phyloP scores from a whole-genome alignment of 2,888 invertebrate species.

The Drosophila koepferae region DNA sequence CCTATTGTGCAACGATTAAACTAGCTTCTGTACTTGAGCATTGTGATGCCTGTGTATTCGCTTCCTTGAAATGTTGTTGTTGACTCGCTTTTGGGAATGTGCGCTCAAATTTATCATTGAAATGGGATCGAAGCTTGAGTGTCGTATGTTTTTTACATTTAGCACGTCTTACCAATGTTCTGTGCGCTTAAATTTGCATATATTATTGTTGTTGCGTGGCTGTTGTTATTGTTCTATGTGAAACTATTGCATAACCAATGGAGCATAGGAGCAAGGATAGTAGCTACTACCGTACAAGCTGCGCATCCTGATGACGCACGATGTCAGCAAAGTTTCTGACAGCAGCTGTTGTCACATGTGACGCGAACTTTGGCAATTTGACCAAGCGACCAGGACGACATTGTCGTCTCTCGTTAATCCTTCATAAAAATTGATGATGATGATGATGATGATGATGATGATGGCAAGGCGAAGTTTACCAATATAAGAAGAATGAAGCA shows the following conservation, averaged over 20 bases:
- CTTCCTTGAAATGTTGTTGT: constrained; percentile 32
- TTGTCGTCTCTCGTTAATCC: constrained; percentile 69
- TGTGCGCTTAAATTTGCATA: constrained; percentile 71
- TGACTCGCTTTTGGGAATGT: constrained; percentile 22
- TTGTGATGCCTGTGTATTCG: constrained; percentile 25
- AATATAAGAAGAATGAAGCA: constrained; percentile 42
- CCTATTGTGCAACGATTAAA: background rate
- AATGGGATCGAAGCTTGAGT: constrained; percentile 60
- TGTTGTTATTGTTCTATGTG: constrained; percentile 48
- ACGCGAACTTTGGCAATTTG: constrained; percentile 68
- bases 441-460: constrained; percentile 70
- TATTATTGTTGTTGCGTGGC: constrained; percentile 59
- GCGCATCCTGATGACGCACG: constrained; percentile 49
- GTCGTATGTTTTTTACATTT: constrained; percentile 42
- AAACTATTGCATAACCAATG: constrained; percentile 57
- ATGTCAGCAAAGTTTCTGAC: constrained; percentile 46
- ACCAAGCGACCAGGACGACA: constrained; percentile 38
- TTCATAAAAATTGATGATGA: constrained; percentile 77
- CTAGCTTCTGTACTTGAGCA: constrained; percentile 23
- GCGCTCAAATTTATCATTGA: constrained; percentile 68
- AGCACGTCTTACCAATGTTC: constrained; percentile 62
- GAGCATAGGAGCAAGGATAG: constrained; percentile 1
- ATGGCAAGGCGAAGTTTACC: constrained; percentile 63
- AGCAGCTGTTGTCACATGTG: constrained; percentile 65
- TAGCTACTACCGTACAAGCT: constrained; percentile 4